A percentile compares a stretch with the other conserved stretches of the same genome.
phyloP scores from a whole-genome alignment of 2,113 vertebrate species.

The Larimichthys crocea region DNA sequence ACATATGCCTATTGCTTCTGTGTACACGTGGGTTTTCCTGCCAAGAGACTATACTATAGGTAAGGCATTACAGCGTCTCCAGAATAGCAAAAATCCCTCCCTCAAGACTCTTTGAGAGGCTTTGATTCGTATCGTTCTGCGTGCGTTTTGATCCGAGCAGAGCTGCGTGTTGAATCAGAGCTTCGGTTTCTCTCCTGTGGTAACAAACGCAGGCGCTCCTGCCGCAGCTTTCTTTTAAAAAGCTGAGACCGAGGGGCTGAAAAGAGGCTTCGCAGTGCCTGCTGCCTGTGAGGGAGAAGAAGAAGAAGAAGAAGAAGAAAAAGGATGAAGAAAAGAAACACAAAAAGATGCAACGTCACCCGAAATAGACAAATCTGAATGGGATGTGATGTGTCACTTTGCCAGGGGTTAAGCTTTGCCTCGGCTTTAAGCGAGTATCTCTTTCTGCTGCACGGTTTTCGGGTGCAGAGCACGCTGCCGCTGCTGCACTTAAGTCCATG shows the following conservation, averaged over 20 bases:
- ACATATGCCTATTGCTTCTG: slow-evolving; percentile 12
- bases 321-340: slow-evolving; percentile 9
- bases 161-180: slow-evolving; percentile 49
- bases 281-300: neutral
- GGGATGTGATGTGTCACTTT: slow-evolving; percentile 65
- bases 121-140: slow-evolving; percentile 57
- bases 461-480: slow-evolving; percentile 23
- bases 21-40: slow-evolving; percentile 50
- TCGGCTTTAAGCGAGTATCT: slow-evolving; percentile 43
- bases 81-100: slow-evolving; percentile 58
- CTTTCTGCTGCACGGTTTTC: slow-evolving; percentile 30
- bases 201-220: slow-evolving; percentile 45
- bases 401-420: slow-evolving; percentile 69
- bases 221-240: slow-evolving; percentile 38
- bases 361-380: slow-evolving; percentile 63
- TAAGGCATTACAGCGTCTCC: slow-evolving; percentile 40
- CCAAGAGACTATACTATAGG: slow-evolving; percentile 44
- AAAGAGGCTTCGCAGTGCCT: slow-evolving; percentile 34
- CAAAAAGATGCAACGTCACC: slow-evolving; percentile 61
- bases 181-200: slow-evolving; percentile 57
- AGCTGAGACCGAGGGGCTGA: slow-evolving; percentile 34
- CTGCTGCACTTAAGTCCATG: slow-evolving; percentile 61
- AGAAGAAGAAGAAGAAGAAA: neutral
- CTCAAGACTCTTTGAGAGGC: slow-evolving; percentile 45
- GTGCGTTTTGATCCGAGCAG: slow-evolving; percentile 47